Conservation (phyloP, 2,888 invertebrate species). For the Clivina fossor region DNA sequence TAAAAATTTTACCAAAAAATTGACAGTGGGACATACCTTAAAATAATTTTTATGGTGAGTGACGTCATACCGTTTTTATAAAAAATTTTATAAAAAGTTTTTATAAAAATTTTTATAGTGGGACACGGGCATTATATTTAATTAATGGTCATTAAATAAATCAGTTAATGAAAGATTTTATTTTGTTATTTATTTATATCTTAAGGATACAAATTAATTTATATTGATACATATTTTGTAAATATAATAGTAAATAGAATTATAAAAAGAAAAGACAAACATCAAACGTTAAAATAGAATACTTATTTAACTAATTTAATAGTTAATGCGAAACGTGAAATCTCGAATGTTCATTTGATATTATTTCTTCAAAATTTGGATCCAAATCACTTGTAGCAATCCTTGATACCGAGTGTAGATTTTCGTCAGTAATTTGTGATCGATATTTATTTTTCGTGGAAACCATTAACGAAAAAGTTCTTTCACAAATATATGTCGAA, state of each 20-base stretch:
- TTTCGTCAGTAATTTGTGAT: constrained; percentile 31
- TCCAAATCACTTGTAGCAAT: constrained; percentile 32
- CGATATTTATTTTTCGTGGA: constrained; percentile 30
- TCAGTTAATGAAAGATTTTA: constrained; percentile 19
- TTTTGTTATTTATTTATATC: constrained; percentile 24
- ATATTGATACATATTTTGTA: constrained; percentile 24
- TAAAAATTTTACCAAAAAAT: no score
- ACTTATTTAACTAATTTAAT: no score
- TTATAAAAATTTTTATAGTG: no score
- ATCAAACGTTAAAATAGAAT: constrained; percentile 25
- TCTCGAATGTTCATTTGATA: constrained; percentile 26
- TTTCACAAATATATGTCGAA: constrained; percentile 28
- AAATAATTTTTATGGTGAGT: no score
- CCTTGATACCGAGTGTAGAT: constrained; percentile 27
- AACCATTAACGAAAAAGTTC: constrained; percentile 31
- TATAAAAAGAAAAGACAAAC: constrained; percentile 19
- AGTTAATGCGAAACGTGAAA: constrained; percentile 27
- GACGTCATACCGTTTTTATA: no score
- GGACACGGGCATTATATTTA: no score
- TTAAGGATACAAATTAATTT: constrained; percentile 20
- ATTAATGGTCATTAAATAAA: constrained; percentile 15
- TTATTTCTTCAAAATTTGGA: constrained; percentile 27
- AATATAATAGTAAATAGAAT: constrained; percentile 20
- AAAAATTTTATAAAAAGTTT: no score
- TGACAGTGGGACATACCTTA: no score